Evolutionary conservation across 2,888 invertebrate genomes (phyloP), one percentile per base, ranked within the genome.

Genomic region (Neuroscelio doddi): DNA sequence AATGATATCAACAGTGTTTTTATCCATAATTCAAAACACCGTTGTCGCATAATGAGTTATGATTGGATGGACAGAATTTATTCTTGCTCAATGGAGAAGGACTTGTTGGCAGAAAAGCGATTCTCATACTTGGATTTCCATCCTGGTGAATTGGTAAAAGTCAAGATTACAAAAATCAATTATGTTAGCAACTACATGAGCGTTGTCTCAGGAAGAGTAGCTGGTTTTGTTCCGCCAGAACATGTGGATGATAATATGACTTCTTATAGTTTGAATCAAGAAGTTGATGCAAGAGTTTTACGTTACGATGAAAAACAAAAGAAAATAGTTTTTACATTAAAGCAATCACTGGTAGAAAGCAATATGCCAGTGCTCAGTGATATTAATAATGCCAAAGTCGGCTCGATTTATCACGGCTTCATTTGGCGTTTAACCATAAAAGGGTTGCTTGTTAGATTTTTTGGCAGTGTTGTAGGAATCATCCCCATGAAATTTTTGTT

Each of bases 1-100:
- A 85, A 87, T 10, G 86, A 86, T 58, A 73, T 84, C 8, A 5
- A 61, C 75, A 87, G 64, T 75, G 87, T 26, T 73, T 90, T 71
- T 79, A 80, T 57, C 82, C 85, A 69, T 85, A 87, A 30, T 87
- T 87, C 84, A 1, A 76, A 61, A 16, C 86, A 86, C 63, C 77
- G 78, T 24, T 87, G 87, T 17, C 88, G 92, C 16, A 85, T 94
- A 0, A 78, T 92, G 0, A 87, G 88, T 52, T 93, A 91, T 85
- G 89, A 90, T 80, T 82, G 87, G 17, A 86, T 91, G 38, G 91
- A 92, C 75, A 87, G 87, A 64, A 76, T 88, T 24, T 93, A 91
- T 81, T 86, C 91, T 5, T 91, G 93, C 74, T 88, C 90, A 1
- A 90, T 91, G 82, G 88, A 91, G 78, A 81, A 86, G 1, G 74